These are phyloP conservation scores for Marmota flaviventris DNA, from an alignment of 2,113 vertebrate species.

Conservation along the genomic window DNA sequence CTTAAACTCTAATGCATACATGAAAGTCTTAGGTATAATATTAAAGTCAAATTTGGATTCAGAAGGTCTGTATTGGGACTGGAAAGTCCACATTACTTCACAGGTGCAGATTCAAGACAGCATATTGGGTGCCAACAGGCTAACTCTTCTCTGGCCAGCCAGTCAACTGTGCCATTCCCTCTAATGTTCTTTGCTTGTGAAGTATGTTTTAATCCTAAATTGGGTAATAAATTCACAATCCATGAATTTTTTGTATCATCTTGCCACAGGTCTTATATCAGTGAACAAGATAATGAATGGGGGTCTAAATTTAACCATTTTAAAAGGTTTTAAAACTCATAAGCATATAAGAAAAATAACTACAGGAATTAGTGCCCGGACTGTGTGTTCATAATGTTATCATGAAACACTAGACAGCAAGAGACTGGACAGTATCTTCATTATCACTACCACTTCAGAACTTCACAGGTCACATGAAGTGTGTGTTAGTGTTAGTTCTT, in stretches of 20 bases:
- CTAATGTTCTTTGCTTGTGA: constrained; percentile 2
- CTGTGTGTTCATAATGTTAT: background rate
- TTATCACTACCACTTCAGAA: background rate
- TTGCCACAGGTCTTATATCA: background rate
- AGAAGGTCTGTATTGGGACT: background rate
- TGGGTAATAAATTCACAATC: background rate
- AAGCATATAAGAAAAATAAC: background rate
- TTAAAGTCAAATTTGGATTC: constrained; percentile 23
- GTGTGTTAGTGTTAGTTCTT: background rate
- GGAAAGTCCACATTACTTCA: background rate
- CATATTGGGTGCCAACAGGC: background rate
- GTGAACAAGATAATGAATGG: constrained; percentile 37
- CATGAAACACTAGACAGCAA: background rate
- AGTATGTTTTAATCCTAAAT: background rate
- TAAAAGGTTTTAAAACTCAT: constrained; percentile 5
- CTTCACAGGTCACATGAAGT: background rate
- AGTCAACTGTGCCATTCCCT: background rate
- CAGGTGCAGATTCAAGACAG: background rate
- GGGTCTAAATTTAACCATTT: constrained; percentile 27
- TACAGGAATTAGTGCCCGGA: background rate
- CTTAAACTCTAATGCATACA: background rate
- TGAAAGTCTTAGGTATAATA: background rate
- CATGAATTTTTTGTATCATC: background rate
- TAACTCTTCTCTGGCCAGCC: background rate
- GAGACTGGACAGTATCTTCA: background rate